Base-by-base conservation (phyloP, 2,888 invertebrate species). In the Leuctra nigra region DNA sequence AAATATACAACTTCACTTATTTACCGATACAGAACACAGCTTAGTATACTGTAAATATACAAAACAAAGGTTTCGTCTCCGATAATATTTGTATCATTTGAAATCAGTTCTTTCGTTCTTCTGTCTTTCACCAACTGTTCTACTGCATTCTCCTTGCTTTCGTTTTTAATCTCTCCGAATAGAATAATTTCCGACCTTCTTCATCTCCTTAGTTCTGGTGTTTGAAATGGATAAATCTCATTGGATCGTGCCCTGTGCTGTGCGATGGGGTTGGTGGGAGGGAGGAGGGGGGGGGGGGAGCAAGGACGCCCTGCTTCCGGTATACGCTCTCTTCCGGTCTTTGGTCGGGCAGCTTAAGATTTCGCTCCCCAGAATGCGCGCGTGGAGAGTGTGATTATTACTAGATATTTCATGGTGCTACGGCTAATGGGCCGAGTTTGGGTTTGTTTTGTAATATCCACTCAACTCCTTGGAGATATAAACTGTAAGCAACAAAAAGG, bases 161-260 rank as follows among this genome's bases (percentile, higher is more conserved):
- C n/a, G n/a, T n/a, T n/a, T n/a, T n/a, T n/a, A n/a, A n/a, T n/a
- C n/a, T n/a, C n/a, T n/a, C n/a, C n/a, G n/a, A n/a, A n/a, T n/a
- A n/a, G n/a, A n/a, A n/a, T n/a, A n/a, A n/a, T n/a, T n/a, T n/a
- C n/a, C n/a, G n/a, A n/a, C n/a, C n/a, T n/a, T n/a, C n/a, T n/a
- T n/a, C n/a, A n/a, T n/a, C n/a, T n/a, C n/a, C n/a, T n/a, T n/a
- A n/a, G n/a, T n/a, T n/a, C n/a, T n/a, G n/a, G n/a, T n/a, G n/a
- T n/a, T n/a, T n/a, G n/a, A n/a, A n/a, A 50, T 35, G 35, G 33
- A 50, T 50, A 50, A 50, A 50, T 50, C 50, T 50, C 50, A 4
- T 35, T 11, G 50, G 33, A 50, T 35, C 35, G 29, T 9, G 11
- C 18, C 11, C 11, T 6, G 38, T 16, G 29, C 7, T 29, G 11